Conservation (phyloP, 2,888 invertebrate species). For the Leptinotarsa peninsularis region DNA sequence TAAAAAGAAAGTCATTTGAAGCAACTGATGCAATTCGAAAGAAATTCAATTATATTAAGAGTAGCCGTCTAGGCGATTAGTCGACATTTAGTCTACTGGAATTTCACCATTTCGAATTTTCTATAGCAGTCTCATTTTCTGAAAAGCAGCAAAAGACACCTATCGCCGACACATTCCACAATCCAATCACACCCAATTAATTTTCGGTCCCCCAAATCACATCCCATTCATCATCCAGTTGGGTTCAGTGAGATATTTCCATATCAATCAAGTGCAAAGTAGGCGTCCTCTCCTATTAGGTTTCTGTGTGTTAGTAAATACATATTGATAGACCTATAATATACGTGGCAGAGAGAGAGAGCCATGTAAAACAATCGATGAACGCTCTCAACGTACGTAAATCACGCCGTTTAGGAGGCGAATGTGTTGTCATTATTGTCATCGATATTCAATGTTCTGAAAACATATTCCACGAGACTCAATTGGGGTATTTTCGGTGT, state of each 20-base stretch:
- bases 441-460: slow-evolving; percentile 1
- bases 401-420: background rate
- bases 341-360: background rate
- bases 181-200: background rate
- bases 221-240: background rate
- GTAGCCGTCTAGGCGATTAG: no score
- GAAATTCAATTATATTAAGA: no score
- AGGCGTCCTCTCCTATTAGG: background rate
- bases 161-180: background rate
- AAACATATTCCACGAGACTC: background rate
- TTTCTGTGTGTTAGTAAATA: slow-evolving; percentile 1
- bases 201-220: background rate
- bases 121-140: no score
- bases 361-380: background rate
- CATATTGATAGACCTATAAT: background rate
- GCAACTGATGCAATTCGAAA: no score
- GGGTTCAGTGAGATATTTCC: background rate
- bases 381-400: background rate
- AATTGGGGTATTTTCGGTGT: background rate
- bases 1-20: no score
- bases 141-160: no score
- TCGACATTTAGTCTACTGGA: no score
- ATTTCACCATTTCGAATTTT: no score
- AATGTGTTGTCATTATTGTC: background rate
- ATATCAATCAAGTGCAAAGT: slow-evolving; percentile 5